These are phyloP conservation scores for Thymelicus sylvestris DNA, from an alignment of 2,888 invertebrate species.

Conservation along the genomic window DNA sequence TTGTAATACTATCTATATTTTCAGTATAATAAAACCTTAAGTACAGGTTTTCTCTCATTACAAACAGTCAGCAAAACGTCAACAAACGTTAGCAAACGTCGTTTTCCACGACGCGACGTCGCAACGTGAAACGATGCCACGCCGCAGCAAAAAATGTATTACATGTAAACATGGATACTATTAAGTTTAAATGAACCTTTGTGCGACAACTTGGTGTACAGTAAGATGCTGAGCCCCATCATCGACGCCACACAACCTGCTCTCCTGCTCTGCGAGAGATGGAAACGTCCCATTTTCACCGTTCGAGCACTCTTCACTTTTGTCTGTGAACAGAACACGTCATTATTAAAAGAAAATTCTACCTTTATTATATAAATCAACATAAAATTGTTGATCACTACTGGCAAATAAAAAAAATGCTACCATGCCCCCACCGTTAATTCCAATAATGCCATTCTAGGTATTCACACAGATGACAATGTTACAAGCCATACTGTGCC, in stretches of 20 bases:
- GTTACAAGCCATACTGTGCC: not conserved
- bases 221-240: conserved; percentile 87
- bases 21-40: too few species aligned
- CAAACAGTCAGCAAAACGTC: too few species aligned
- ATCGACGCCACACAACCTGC: conserved; percentile 76
- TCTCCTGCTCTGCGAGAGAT: conserved; percentile 79
- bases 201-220: conserved; percentile 91
- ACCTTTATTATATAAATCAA: not conserved
- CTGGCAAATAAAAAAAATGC: conserved; percentile 31
- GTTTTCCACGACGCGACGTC: too few species aligned
- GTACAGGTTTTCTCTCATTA: too few species aligned
- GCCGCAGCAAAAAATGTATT: too few species aligned
- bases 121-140: too few species aligned
- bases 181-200: conserved; percentile 75
- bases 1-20: too few species aligned
- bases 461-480: not conserved
- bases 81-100: too few species aligned
- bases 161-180: too few species aligned
- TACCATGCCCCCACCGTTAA: conserved; percentile 32
- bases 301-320: conserved; percentile 70
- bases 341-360: not conserved
- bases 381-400: conserved; percentile 7
- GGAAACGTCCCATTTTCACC: conserved; percentile 81
- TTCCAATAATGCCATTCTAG: conserved; percentile 8
- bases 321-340: conserved; percentile 56